Evolutionary conservation across 2,888 invertebrate species (phyloP).

Genomic region (Brenthis daphne): DNA sequence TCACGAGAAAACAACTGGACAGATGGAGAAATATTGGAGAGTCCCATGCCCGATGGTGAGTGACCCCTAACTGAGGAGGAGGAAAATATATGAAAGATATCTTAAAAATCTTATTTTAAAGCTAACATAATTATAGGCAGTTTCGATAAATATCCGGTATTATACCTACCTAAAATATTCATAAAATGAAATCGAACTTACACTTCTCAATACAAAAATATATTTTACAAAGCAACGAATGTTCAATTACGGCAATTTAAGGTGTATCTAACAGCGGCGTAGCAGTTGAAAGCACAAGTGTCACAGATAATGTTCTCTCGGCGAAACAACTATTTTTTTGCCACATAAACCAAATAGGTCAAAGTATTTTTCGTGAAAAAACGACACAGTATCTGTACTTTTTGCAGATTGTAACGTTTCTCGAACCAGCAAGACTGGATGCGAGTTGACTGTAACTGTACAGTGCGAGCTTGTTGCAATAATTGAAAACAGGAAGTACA

Average conservation of each 20-base stretch:
- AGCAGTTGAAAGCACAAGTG: slow-evolving; percentile 25
- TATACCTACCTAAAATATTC: no score
- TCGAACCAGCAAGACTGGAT: slow-evolving; percentile 35
- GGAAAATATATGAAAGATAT: no score
- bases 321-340: slow-evolving; percentile 13
- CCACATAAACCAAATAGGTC: slow-evolving; percentile 15
- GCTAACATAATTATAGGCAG: no score
- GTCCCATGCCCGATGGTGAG: no score
- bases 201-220: no score
- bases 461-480: slow-evolving; percentile 54
- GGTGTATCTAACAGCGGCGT: slow-evolving; percentile 1
- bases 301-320: slow-evolving; percentile 11
- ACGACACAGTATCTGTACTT: slow-evolving; percentile 23
- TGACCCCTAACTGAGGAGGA: no score
- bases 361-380: slow-evolving; percentile 14
- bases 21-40: no score
- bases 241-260: not conserved
- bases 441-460: slow-evolving; percentile 34
- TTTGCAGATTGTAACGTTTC: slow-evolving; percentile 50
- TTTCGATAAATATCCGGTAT: no score
- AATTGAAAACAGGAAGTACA: slow-evolving; percentile 64
- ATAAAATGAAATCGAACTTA: no score
- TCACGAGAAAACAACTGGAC: no score
- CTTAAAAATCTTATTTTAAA: no score
- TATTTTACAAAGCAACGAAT: no score